Percentiles rank a stretch among this genome's conserved stretches.
Conservation (phyloP, 2,113 vertebrate species). For the Camelus dromedarius region DNA sequence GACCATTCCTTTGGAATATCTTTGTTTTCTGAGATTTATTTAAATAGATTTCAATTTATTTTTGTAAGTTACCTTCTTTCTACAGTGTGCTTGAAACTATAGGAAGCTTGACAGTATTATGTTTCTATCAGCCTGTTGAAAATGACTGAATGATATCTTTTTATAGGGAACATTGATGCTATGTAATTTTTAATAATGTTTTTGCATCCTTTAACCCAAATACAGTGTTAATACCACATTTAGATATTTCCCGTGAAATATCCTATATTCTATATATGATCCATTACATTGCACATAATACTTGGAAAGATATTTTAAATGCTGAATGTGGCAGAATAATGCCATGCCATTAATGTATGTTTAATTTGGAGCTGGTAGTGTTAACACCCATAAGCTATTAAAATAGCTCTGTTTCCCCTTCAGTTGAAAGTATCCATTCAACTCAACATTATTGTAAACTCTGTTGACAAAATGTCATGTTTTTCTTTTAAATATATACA, state of each 20-base stretch:
- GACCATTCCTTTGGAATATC: constrained; percentile 65
- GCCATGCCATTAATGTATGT: neutral
- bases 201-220: constrained; percentile 57
- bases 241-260: constrained; percentile 50
- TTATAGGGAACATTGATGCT: neutral
- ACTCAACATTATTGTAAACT: constrained; percentile 21
- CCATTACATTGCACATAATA: constrained; percentile 27
- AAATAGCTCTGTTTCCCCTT: constrained; percentile 29
- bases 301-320: constrained; percentile 37
- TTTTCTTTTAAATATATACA: constrained; percentile 17
- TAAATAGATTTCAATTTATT: constrained; percentile 65
- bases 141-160: constrained; percentile 50
- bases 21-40: constrained; percentile 67
- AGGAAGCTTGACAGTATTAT: constrained; percentile 72
- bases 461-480: constrained; percentile 18
- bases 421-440: constrained; percentile 54
- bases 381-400: constrained; percentile 58
- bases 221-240: constrained; percentile 52
- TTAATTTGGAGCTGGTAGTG: constrained; percentile 4
- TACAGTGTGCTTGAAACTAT: constrained; percentile 50
- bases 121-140: constrained; percentile 68
- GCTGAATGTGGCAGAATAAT: constrained; percentile 43
- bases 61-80: constrained; percentile 66
- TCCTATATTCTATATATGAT: constrained; percentile 30
- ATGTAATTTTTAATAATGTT: constrained; percentile 55